These are phyloP conservation scores for Leucoraja erinaceus DNA, from an alignment of 2,113 vertebrate species.

Conservation along the genomic window DNA sequence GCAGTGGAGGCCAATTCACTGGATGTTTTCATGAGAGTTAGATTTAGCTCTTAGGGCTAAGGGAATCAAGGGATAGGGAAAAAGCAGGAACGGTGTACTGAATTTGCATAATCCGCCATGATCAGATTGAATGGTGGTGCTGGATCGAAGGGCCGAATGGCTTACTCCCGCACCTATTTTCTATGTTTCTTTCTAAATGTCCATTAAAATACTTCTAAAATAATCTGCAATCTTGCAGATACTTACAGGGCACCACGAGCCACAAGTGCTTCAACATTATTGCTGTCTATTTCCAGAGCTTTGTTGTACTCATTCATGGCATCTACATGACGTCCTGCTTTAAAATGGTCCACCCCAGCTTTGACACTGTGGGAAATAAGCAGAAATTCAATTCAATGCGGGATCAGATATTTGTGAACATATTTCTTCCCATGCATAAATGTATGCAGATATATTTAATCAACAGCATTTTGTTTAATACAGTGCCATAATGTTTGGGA, in stretches of 20 bases:
- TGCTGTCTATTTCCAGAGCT: conserved; percentile 85
- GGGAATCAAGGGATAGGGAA: too few species aligned
- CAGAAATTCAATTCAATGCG: background rate
- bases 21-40: too few species aligned
- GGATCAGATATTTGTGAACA: background rate
- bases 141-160: too few species aligned
- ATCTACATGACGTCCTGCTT: conserved; percentile 80
- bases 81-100: too few species aligned
- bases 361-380: conserved; percentile 68
- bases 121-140: too few species aligned
- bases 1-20: too few species aligned
- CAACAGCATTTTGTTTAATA: background rate
- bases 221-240: background rate
- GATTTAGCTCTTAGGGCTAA: too few species aligned
- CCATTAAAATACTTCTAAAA: background rate
- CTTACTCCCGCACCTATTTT: too few species aligned
- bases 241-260: conserved; percentile 94
- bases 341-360: conserved; percentile 88
- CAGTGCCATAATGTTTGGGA: too few species aligned
- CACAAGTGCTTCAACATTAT: conserved; percentile 90
- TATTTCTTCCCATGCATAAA: background rate
- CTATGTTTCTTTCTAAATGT: background rate
- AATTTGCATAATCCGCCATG: too few species aligned
- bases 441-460: background rate
- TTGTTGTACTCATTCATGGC: conserved; percentile 99